Evolutionary conservation across 2,888 invertebrate species (phyloP), one percentile per base, ranked within the genome.

Genomic region (Troglohyphantes excavatus): DNA sequence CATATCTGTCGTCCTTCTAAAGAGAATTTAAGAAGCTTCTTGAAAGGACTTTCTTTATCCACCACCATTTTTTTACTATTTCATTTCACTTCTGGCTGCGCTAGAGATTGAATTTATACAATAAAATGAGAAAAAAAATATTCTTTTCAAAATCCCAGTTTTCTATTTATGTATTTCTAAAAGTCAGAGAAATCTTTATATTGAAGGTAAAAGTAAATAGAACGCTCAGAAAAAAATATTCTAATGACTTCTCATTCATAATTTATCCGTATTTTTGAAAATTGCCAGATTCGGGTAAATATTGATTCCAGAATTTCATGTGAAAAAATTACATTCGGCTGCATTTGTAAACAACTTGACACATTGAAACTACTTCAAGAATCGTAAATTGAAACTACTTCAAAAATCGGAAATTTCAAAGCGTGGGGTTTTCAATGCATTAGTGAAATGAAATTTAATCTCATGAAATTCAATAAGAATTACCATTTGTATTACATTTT

Each of bases 31-130:
- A 53, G n/a, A 53, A 53, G 53, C 53, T 13, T 53, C n/a, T 53
- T 53, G 53, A 53, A 53, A 53, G 53, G 53, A 11, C n/a, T 53
- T 53, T n/a, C 53, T n/a, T 53, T 53, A 53, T 53, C n/a, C 53
- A 0, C n/a, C 53, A 29, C 26, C 21, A 13, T 26, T 23, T 53
- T 23, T 78, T 76, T 53, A 13, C 26, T 26, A 61, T n/a, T 78
- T 61, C 19, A n/a, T 27, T 61, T 21, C 26, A 29, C 27, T n/a
- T 53, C n/a, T 9, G 5, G 5, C 53, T 13, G 17, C 5, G 53
- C 17, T n/a, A 53, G 53, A 17, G 0, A 21, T 26, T 26, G 21
- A 11, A 23, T 79, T 46, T 79, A 6, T 19, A 2, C 11, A 13
- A n/a, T n/a, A n/a, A n/a, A n/a, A 43, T 5, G 21, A 19, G 9